Conservation (phyloP, 2,113 vertebrate genomes). For the Terrapene triunguis region DNA sequence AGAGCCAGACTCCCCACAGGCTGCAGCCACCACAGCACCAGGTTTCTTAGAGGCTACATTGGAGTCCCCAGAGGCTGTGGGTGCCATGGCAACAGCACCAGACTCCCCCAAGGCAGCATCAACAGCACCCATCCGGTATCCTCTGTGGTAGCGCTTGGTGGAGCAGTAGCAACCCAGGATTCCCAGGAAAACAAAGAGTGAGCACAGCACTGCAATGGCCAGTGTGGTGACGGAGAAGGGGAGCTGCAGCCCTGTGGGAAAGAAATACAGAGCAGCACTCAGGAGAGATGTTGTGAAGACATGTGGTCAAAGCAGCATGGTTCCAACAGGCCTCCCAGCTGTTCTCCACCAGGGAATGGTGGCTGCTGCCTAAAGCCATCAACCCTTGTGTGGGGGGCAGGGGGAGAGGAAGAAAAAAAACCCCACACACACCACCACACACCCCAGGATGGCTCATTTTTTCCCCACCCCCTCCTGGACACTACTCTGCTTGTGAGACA, state of each 20-base stretch:
- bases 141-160: fast-evolving
- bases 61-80: fast-evolving
- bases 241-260: not conserved
- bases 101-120: not conserved
- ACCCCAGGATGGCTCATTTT: not conserved
- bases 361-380: no score
- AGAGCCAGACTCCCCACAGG: not conserved
- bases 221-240: not conserved
- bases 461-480: no score
- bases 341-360: no score
- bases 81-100: not conserved
- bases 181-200: not conserved
- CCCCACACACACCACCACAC: no score
- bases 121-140: fast-evolving
- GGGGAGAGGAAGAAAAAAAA: no score
- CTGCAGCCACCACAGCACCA: not conserved
- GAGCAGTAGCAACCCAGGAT: slow-evolving; percentile 26
- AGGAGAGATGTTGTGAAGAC: no score
- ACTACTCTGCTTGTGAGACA: not conserved
- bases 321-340: not conserved
- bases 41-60: not conserved
- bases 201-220: slow-evolving; percentile 40
- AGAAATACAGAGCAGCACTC: fast-evolving
- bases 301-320: not conserved
- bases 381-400: not conserved